These are phyloP conservation scores for Turnix velox DNA, from an alignment of 2,113 vertebrate genomes.

Conservation along the genomic window DNA sequence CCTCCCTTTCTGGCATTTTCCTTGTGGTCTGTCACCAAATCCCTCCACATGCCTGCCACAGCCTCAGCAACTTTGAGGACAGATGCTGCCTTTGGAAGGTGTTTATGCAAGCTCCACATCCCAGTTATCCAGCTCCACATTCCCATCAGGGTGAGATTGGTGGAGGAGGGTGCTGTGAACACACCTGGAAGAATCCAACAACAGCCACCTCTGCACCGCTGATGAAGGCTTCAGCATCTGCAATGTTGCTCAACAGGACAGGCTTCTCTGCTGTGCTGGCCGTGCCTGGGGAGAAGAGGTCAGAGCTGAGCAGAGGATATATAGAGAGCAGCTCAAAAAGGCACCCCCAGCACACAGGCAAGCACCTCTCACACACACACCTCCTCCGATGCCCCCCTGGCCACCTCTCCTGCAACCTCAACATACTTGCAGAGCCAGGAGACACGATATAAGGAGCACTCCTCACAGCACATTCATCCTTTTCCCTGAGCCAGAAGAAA, in stretches of 20 bases:
- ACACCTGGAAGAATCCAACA: constrained; percentile 91
- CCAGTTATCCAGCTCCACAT: not conserved
- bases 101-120: not conserved
- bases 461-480: not conserved
- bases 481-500: not conserved
- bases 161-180: not conserved
- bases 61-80: not conserved
- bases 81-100: not conserved
- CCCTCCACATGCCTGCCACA: not conserved
- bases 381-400: not conserved
- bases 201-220: constrained; percentile 80
- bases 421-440: not conserved
- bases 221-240: constrained; percentile 74
- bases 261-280: not conserved
- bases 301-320: not conserved
- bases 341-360: fast-evolving
- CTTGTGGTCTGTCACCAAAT: not conserved
- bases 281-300: constrained; percentile 50
- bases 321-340: not conserved
- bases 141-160: not conserved
- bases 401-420: not conserved
- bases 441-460: not conserved
- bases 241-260: constrained; percentile 56
- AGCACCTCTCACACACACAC: no score
- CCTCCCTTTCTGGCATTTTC: not conserved